phyloP scores from a whole-genome alignment of 1,140 invertebrate genomes.

The Polypedilum vanderplanki region DNA sequence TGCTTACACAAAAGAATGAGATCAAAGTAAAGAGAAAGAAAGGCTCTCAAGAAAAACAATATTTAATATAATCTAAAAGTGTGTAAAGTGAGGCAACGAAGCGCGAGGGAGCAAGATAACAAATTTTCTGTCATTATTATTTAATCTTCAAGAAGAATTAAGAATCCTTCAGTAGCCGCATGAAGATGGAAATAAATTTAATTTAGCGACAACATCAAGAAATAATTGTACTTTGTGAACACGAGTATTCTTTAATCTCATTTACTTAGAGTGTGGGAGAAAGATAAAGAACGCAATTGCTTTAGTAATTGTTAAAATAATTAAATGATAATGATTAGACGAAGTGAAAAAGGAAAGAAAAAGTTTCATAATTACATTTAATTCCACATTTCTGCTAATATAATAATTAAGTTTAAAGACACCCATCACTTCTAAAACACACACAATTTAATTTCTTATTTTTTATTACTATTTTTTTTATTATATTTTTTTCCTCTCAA shows the following conservation, averaged over 20 bases:
- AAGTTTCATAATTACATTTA: constrained; percentile 26
- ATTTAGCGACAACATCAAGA: no score
- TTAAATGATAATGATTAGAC: not conserved
- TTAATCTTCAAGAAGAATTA: not conserved
- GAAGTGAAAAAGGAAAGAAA: not conserved
- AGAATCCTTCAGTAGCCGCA: not conserved
- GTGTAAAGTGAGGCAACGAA: not conserved
- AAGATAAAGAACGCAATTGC: no score
- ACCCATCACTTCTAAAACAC: constrained; percentile 20
- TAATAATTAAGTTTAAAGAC: constrained; percentile 27
- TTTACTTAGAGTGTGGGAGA: no score
- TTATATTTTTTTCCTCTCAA: not conserved
- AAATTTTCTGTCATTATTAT: constrained; percentile 19
- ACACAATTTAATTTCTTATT: constrained; percentile 23
- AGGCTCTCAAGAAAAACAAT: no score
- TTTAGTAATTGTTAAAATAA: no score
- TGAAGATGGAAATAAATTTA: not conserved
- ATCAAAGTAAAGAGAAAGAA: no score
- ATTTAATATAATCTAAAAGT: no score
- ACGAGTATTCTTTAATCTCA: no score
- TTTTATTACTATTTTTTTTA: not conserved
- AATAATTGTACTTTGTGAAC: no score
- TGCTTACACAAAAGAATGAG: no score
- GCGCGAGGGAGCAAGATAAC: not conserved
- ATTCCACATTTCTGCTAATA: constrained; percentile 25